Conservation (phyloP, 2,888 invertebrate genomes). For the Lasioglossum figueresi region DNA sequence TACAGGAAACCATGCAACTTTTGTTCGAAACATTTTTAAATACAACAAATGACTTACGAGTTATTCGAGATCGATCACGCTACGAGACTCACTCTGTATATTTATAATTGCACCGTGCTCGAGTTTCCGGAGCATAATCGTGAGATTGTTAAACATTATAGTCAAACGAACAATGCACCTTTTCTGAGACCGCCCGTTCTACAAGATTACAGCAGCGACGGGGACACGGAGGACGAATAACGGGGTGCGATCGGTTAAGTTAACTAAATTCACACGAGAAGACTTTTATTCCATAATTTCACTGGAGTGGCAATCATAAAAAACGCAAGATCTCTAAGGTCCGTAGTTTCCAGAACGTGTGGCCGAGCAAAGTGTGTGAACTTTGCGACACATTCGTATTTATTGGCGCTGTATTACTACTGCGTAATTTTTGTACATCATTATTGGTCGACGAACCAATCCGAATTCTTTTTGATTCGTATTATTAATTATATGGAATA, state of each 20-base stretch:
- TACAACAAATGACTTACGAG: no score
- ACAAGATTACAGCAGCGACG: slow-evolving; percentile 93
- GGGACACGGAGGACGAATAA: slow-evolving; percentile 96
- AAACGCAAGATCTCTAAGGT: slow-evolving; percentile 55
- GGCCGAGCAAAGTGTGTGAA: slow-evolving; percentile 11
- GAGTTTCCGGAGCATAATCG: neutral
- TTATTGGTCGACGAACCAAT: slow-evolving; percentile 42
- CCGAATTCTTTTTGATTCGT: slow-evolving; percentile 51
- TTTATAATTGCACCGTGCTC: neutral
- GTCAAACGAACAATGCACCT: slow-evolving; percentile 85
- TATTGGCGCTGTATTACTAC: slow-evolving; percentile 65
- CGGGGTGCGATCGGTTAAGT: slow-evolving; percentile 55
- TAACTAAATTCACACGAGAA: slow-evolving; percentile 48
- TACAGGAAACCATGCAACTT: no score
- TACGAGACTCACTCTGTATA: no score
- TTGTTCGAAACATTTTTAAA: no score
- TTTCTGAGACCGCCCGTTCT: slow-evolving; percentile 86
- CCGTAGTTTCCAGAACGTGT: slow-evolving; percentile 34
- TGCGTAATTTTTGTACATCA: slow-evolving; percentile 56
- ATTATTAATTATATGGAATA: slow-evolving; percentile 53
- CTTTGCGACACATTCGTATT: slow-evolving; percentile 38
- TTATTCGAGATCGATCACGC: no score
- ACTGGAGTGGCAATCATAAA: slow-evolving; percentile 39
- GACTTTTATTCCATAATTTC: slow-evolving; percentile 54
- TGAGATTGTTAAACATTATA: slow-evolving; percentile 69